Evolutionary conservation across 2,113 vertebrate genomes (phyloP).

Genomic region (Trogon surrucura): DNA sequence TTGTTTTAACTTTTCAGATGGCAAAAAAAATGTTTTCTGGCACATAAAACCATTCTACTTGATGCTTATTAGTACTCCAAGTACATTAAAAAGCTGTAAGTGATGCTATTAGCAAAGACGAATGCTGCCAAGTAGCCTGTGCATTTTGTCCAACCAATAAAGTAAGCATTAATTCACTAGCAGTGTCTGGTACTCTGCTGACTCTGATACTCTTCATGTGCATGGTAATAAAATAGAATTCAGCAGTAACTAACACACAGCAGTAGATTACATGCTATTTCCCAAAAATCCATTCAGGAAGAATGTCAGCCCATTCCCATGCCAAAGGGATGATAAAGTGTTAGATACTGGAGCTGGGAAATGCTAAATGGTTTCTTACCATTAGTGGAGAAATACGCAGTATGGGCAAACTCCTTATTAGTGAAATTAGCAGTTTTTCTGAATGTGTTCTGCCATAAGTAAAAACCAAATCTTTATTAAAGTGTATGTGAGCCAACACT

Average conservation of each 20-base stretch:
- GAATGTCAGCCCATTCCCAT: background rate
- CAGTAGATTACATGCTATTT: background rate
- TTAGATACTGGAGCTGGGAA: background rate
- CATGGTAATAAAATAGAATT: background rate
- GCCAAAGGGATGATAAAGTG: background rate
- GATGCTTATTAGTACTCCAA: background rate
- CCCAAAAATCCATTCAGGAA: background rate
- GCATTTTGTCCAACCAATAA: background rate
- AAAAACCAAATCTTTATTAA: background rate
- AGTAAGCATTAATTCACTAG: rapidly evolving
- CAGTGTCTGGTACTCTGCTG: background rate
- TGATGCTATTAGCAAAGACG: background rate
- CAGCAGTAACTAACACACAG: background rate
- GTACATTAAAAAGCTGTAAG: background rate
- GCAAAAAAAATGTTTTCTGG: background rate
- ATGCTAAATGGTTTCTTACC: background rate
- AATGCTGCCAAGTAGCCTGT: background rate
- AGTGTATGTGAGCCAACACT: background rate
- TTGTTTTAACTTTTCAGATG: background rate
- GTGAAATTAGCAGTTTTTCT: background rate
- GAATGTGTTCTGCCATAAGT: background rate
- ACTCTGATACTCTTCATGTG: background rate
- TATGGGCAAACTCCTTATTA: background rate
- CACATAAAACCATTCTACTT: background rate
- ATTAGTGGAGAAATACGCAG: background rate